Conservation (phyloP, 35 echinoderm and acorn worm species). For the Patiria miniata region DNA sequence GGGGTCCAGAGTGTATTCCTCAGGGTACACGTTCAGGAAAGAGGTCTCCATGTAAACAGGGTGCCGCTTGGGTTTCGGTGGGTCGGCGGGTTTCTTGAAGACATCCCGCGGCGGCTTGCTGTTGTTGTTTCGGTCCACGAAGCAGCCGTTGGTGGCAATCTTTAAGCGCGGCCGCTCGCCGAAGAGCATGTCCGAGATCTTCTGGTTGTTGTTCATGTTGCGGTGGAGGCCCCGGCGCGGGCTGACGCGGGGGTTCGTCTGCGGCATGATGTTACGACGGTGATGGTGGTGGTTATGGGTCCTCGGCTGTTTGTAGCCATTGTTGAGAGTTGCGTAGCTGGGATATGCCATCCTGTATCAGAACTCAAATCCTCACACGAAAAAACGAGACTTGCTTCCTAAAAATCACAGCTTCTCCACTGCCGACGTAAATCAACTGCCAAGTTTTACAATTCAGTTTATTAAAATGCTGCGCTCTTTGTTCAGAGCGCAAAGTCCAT, state of each 20-base stretch:
- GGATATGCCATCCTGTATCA: neutral
- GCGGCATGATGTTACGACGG: neutral
- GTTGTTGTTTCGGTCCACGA: conserved; percentile 11
- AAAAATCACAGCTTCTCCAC: too few relatives aligned
- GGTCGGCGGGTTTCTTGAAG: conserved; percentile 3
- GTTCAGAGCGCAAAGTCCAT: too few relatives aligned
- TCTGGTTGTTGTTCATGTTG: conserved; percentile 33
- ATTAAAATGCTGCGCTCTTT: too few relatives aligned
- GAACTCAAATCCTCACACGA: too few relatives aligned
- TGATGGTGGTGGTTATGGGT: neutral
- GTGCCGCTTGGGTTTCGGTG: conserved; percentile 8
- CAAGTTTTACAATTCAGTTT: too few relatives aligned
- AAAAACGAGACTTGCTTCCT: too few relatives aligned
- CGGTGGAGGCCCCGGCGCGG: conserved; percentile 3
- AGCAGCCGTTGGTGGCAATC: conserved; percentile 10
- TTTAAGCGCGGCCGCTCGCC: neutral
- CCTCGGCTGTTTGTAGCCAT: neutral
- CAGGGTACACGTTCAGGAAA: conserved; percentile 42
- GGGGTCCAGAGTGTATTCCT: conserved; percentile 34
- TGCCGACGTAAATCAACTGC: too few relatives aligned
- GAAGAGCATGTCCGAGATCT: neutral
- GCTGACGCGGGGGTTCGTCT: conserved; percentile 8
- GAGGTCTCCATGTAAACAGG: conserved; percentile 54
- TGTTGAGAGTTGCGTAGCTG: neutral
- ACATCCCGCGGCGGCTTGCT: neutral